Evolutionary conservation across 1,140 invertebrate genomes (phyloP).

Genomic region (Grapholita molesta): DNA sequence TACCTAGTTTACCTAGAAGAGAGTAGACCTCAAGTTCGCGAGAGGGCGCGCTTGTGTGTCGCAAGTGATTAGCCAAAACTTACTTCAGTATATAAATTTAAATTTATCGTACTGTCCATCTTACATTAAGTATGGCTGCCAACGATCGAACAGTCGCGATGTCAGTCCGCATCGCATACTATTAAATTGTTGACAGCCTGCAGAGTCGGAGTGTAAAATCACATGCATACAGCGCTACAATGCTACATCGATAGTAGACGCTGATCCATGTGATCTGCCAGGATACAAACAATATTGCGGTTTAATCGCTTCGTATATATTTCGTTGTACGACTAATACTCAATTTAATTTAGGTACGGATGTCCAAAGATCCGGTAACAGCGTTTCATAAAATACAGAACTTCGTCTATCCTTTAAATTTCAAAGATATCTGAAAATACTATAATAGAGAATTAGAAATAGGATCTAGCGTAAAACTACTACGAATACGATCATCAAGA

Average conservation of each 20-base stretch:
- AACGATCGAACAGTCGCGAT: constrained; percentile 46
- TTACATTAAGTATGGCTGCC: constrained; percentile 42
- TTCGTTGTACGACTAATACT: constrained; percentile 23
- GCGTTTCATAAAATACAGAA: not conserved
- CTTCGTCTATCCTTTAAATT: not conserved
- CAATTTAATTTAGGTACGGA: not conserved
- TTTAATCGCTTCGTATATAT: constrained; percentile 23
- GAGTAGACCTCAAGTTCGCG: not conserved
- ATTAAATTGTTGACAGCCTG: constrained; percentile 51
- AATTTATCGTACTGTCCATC: constrained; percentile 69
- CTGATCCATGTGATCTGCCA: constrained; percentile 28
- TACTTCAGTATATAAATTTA: constrained; percentile 39
- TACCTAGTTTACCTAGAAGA: constrained; percentile 9
- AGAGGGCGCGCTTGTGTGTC: constrained; percentile 62
- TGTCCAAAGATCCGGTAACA: not conserved
- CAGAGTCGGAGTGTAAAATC: constrained; percentile 38
- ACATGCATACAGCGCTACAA: constrained; percentile 33
- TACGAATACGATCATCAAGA: not conserved
- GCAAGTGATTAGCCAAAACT: constrained; percentile 67
- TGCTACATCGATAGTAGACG: constrained; percentile 17
- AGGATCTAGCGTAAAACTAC: constrained; percentile 12
- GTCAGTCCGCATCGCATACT: constrained; percentile 24
- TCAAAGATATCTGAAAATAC: constrained; percentile 10
- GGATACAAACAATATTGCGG: constrained; percentile 20
- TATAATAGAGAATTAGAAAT: constrained; percentile 5